phyloP scores from a whole-genome alignment of 2,797 vertebrate species.

The Silurus aristotelis region DNA sequence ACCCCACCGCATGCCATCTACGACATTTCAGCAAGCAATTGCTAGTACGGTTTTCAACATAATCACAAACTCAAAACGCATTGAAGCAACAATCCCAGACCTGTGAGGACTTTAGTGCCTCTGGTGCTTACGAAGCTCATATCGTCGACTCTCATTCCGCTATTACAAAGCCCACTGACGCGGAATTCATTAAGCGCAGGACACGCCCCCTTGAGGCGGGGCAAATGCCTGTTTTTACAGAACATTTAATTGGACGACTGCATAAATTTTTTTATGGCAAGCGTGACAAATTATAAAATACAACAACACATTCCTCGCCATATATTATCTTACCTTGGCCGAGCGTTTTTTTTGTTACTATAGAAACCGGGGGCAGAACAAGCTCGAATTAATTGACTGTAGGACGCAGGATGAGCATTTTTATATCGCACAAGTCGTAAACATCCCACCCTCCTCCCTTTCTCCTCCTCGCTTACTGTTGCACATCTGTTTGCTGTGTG shows the following conservation, averaged over 20 bases:
- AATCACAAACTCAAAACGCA: neutral
- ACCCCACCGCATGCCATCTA: too few relatives aligned
- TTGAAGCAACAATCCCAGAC: too few relatives aligned
- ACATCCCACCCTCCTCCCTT: slow-evolving; percentile 14
- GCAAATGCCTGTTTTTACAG: neutral
- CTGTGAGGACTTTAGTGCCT: too few relatives aligned
- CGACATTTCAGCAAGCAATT: neutral
- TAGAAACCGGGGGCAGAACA: neutral
- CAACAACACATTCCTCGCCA: too few relatives aligned
- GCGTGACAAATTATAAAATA: neutral
- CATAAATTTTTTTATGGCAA: neutral
- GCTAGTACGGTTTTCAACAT: neutral
- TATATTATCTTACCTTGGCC: too few relatives aligned
- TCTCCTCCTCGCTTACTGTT: slow-evolving; percentile 24
- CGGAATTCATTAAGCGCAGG: neutral
- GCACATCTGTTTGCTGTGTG: slow-evolving; percentile 51
- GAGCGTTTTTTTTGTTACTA: neutral
- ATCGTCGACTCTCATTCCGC: too few relatives aligned
- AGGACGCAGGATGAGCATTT: neutral
- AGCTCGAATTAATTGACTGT: too few relatives aligned
- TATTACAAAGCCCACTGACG: too few relatives aligned
- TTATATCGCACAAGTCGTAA: neutral
- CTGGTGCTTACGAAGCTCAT: too few relatives aligned
- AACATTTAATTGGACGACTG: neutral
- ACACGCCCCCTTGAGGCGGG: neutral